Conservation (phyloP, 2,888 invertebrate genomes). For the Drosophila neonasuta region DNA sequence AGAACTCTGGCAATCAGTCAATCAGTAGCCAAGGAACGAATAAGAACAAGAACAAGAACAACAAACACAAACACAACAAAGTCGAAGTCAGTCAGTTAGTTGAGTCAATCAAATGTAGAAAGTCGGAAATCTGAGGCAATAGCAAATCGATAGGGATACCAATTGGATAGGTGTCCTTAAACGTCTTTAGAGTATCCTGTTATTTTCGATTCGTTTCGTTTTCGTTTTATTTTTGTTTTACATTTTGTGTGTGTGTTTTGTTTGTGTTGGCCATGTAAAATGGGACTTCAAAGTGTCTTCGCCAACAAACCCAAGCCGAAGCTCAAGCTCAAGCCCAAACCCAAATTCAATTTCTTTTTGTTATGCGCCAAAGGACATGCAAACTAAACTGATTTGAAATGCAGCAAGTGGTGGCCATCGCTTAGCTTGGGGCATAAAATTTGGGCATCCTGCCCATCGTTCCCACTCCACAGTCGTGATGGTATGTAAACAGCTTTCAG, state of each 20-base stretch:
- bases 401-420: constrained; percentile 65
- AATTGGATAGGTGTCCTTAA: constrained; percentile 32
- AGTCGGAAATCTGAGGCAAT: constrained; percentile 33
- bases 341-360: constrained; percentile 69
- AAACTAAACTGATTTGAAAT: constrained; percentile 76
- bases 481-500: constrained; percentile 61
- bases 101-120: constrained; percentile 58
- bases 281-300: constrained; percentile 49
- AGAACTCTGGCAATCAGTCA: constrained; percentile 53
- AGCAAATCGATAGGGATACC: constrained; percentile 20
- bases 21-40: constrained; percentile 37
- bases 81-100: constrained; percentile 42
- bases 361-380: constrained; percentile 70
- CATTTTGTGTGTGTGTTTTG: constrained; percentile 8
- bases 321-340: constrained; percentile 22
- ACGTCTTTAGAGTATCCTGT: constrained; percentile 37
- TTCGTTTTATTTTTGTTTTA: not conserved
- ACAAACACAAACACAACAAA: constrained; percentile 13
- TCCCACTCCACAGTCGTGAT: constrained; percentile 46
- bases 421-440: constrained; percentile 49
- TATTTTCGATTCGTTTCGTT: constrained; percentile 25
- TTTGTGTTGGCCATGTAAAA: constrained; percentile 20
- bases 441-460: constrained; percentile 36
- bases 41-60: no score
- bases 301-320: not conserved